Evolutionary conservation across 2,888 invertebrate genomes (phyloP), one percentile per base, ranked within the genome.

Genomic region (Acrobasis consociella): DNA sequence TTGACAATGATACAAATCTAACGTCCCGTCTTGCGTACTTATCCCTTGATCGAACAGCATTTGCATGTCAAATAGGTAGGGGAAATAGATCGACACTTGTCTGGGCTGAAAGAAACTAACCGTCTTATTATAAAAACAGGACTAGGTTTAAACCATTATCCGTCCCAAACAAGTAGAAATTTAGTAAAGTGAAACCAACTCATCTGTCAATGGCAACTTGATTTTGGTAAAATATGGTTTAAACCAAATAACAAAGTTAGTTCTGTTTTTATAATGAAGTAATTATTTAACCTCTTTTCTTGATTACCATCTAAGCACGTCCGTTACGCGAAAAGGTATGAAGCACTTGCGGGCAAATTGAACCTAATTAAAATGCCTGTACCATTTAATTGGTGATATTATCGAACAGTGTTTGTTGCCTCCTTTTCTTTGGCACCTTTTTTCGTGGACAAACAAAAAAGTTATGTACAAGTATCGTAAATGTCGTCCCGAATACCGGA

Each of bases 341-440:
- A 39, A 22, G 56, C 11, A 42, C 56, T 17, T 56, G 16, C 46
- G 56, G 42, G 42, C 46, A 56, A 42, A 56, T 22, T 56, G 56
- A 17, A 56, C 56, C 42, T 56, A 42, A 56, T 56, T 56, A 56
- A 56, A 56, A 56, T 22, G 17, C 42, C 16, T 56, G 56, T 56
- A 17, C 13, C 17, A 56, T 56, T 42, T 56, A 56, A 56, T 56
- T 56, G 42, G 42, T 42, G 56, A 56, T 56, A 56, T 56, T 42
- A 56, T 56, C 56, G 56, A 56, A 46, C 46, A 46, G n/a, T 53
- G 53, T 53, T 13, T 8, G n/a, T 53, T 53, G 53, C 37, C 37
- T 37, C 10, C 15, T 52, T 52, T 53, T 38, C 38, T 42, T 56
- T 15, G 9, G 9, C 10, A 38, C 16, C 42, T 22, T 42, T 56